Base-by-base conservation (phyloP, 30 jellyfish, hydroid and myxozoan species). In the Clytia hemisphaerica region DNA sequence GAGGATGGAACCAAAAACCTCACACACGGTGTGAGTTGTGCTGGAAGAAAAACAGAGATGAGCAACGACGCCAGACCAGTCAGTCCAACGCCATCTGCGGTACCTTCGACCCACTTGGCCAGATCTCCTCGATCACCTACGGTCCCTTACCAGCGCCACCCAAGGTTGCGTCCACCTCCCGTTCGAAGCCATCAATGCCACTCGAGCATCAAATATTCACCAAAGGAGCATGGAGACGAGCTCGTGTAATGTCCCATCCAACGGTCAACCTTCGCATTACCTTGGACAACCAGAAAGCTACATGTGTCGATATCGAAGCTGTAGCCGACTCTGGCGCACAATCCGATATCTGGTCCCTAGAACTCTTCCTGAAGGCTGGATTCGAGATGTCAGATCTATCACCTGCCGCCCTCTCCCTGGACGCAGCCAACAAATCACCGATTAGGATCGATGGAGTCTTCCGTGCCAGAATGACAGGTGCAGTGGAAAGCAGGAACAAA, bases 251-350 rank as follows among this genome's bases (percentile, higher is more conserved):
- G 31, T 10, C 16, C 14, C 1, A 51, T 51, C 66, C 66, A 31
- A 51, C 66, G 24, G 66, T 51, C 1, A 51, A 22, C 1, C 28
- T 51, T 14, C 66, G 24, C 31, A 51, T 0, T 51, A 12, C 31
- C 24, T 31, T 31, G 16, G 31, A 51, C 66, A n/a, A n/a, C n/a
- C 15, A 14, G 15, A 14, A 22, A 15, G 16, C 66, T 31, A 51
- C 0, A 51, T 0, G 31, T 1, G 18, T 31, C 66, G 24, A 51
- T 14, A 51, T 51, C 30, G 66, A 51, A 14, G 0, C 1, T 24
- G 66, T 51, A 0, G 66, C 66, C 24, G 66, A 51, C 66, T 0
- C 66, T 14, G 66, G 66, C 28, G 66, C 66, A 15, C 66, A 51
- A 51, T 51, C 66, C 24, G 24, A 51, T 1, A 22, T 51, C 31